phyloP scores from a whole-genome alignment of 2,888 invertebrate genomes.

The Lepidocyrtinus sp. region DNA sequence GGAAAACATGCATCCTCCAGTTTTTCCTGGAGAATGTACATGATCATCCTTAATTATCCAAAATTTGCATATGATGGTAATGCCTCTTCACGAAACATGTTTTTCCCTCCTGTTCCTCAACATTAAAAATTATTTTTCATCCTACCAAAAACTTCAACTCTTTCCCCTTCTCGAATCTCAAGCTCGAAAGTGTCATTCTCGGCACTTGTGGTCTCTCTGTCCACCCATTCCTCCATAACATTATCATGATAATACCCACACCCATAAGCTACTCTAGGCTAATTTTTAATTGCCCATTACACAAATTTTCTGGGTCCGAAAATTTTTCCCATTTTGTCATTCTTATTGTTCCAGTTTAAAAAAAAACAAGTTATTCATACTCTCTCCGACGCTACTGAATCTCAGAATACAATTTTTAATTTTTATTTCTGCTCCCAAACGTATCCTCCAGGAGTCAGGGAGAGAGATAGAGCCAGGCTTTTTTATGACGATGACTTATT shows the following conservation, averaged over 20 bases:
- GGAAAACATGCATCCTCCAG: background rate
- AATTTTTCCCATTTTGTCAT: background rate
- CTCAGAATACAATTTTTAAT: constrained; percentile 22
- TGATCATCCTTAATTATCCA: constrained; percentile 29
- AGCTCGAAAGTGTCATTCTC: constrained; percentile 22
- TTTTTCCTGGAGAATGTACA: background rate
- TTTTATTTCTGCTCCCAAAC: constrained; percentile 17
- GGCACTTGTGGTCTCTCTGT: constrained; percentile 26
- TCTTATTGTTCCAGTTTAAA: background rate
- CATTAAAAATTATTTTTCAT: constrained; percentile 29
- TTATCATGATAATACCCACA: background rate
- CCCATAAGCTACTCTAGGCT: background rate
- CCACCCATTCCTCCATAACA: background rate
- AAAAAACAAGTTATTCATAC: background rate
- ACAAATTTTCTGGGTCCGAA: background rate
- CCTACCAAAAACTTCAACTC: background rate
- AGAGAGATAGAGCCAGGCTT: too few species aligned
- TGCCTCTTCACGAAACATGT: background rate
- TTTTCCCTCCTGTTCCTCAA: background rate
- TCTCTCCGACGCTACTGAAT: background rate
- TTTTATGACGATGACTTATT: constrained; percentile 16
- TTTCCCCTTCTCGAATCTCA: background rate
- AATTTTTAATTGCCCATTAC: background rate
- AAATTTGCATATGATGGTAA: constrained; percentile 29
- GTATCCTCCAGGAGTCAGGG: background rate